phyloP scores from a whole-genome alignment of 1,140 invertebrate species.

The Ooceraea biroi region DNA sequence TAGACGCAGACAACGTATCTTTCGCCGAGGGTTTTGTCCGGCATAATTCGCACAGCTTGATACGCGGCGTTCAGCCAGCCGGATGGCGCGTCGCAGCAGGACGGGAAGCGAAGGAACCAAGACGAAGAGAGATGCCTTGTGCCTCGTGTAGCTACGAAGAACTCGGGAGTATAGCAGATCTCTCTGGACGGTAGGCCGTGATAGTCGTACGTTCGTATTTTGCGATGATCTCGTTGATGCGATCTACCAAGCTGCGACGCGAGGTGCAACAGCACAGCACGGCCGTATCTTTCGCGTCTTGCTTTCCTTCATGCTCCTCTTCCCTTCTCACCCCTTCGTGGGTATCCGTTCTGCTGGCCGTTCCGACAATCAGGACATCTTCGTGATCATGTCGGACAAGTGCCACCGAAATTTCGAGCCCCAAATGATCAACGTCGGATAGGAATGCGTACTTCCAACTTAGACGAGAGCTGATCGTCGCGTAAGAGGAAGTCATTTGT shows the following conservation, averaged over 20 bases:
- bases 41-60: constrained; percentile 66
- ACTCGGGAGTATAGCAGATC: background rate
- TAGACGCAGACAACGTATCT: constrained; percentile 28
- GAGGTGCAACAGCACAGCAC: constrained; percentile 46
- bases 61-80: constrained; percentile 35
- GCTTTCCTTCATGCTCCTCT: constrained; percentile 50
- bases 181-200: constrained; percentile 22
- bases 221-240: constrained; percentile 75
- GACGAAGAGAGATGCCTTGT: constrained; percentile 53
- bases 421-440: background rate
- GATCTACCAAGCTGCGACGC: constrained; percentile 61
- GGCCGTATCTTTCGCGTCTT: constrained; percentile 39
- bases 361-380: constrained; percentile 17
- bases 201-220: constrained; percentile 63
- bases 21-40: constrained; percentile 42
- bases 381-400: constrained; percentile 22
- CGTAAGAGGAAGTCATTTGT: constrained; percentile 24
- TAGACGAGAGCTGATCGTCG: background rate
- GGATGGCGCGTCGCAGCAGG: constrained; percentile 59
- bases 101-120: constrained; percentile 25
- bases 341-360: background rate
- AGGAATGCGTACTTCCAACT: background rate
- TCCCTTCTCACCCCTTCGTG: background rate
- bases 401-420: constrained; percentile 35
- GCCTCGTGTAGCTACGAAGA: constrained; percentile 52